Evolutionary conservation across 1,140 invertebrate species (phyloP), one percentile per base, ranked within the genome.

Genomic region (Drosophila melanica): DNA sequence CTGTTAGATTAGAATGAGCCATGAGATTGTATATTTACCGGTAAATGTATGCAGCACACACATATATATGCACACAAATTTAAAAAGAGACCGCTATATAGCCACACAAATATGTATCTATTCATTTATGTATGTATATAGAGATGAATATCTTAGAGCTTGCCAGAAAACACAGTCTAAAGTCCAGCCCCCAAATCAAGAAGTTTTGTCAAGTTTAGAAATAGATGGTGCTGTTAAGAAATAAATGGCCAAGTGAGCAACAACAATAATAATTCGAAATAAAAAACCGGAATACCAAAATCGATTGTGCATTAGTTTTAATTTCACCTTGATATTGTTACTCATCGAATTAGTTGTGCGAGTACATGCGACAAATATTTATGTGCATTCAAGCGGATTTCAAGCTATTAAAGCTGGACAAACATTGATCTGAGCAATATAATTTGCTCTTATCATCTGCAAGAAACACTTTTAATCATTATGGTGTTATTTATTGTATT

Each of bases 1-100:
- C 20, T 71, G 62, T 71, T 71, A 65, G 62, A 30, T 9, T 27
- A 71, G 62, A 71, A 65, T 55, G 27, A 71, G 51, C 68, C 68
- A 55, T 65, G 39, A 50, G 27, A 37, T 39, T 63, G 30, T 53
- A 9, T 62, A 27, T 53, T 50, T 59, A 44, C 23, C 33, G 20
- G 50, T 45, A 18, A 42, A 48, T 58, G 20, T 55, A 23, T 42
- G 12, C 37, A 42, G 16, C 20, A 55, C 39, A 57, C 42, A 42
- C 27, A 67, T n/a, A 67, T 6, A 44, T 14, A 51, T 60, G 50
- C 41, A 44, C 11, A 39, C 50, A 51, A 20, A 20, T 68, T 20
- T 50, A n/a, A 42, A 44, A 11, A 44, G 20, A 47, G 30, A 10
- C 27, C 20, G 4, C 10, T 35, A 44, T 27, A 27, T 27, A 27